A percentile compares a stretch with the other conserved stretches of the same genome.
phyloP scores from a whole-genome alignment of 2,113 vertebrate species.

The Rhineura floridana region DNA sequence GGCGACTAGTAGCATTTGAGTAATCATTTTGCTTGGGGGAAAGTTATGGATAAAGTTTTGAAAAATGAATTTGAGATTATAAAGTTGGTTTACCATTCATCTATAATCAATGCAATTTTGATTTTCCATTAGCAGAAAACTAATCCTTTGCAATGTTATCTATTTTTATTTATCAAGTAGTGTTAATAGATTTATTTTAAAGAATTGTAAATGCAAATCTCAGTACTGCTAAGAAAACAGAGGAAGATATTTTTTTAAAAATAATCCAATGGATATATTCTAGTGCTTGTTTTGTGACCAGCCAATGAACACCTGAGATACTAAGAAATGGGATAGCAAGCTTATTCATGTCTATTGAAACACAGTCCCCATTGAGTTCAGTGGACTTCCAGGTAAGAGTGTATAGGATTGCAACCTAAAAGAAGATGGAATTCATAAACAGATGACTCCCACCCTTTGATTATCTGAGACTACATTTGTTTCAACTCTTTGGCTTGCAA shows the following conservation, averaged over 20 bases:
- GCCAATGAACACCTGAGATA: background rate
- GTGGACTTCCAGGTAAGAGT: background rate
- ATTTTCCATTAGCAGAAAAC: background rate
- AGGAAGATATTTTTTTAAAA: conserved; percentile 36
- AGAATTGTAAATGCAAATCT: background rate
- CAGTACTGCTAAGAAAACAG: conserved; percentile 22
- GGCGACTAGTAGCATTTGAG: background rate
- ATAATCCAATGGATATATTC: conserved; percentile 11
- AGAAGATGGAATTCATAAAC: background rate
- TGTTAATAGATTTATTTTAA: background rate
- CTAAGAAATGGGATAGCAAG: background rate
- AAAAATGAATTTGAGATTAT: background rate
- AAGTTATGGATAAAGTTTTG: background rate
- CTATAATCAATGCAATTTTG: background rate
- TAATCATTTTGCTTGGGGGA: background rate
- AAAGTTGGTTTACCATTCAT: background rate
- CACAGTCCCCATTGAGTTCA: background rate
- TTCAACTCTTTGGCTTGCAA: background rate
- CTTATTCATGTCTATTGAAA: background rate
- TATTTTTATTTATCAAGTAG: background rate
- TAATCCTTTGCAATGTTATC: background rate
- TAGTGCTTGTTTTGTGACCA: background rate
- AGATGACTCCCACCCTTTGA: background rate
- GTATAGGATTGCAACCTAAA: background rate
- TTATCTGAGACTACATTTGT: background rate